phyloP scores from a whole-genome alignment of 2,113 vertebrate genomes.

The Chaetorhynchus papuensis region DNA sequence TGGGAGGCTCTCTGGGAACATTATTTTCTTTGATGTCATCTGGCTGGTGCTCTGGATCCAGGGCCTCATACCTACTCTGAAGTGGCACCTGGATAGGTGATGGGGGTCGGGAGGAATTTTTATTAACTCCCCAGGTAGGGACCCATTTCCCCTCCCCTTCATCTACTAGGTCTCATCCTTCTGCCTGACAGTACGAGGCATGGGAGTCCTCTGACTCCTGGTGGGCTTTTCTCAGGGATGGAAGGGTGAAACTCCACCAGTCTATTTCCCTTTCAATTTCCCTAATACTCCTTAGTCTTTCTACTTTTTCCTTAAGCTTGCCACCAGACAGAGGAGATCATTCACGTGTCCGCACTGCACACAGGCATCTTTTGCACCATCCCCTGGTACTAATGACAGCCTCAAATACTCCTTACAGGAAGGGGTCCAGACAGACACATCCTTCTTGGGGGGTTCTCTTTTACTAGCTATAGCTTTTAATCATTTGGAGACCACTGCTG shows the following conservation, averaged over 20 bases:
- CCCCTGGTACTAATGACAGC: background rate
- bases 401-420: background rate
- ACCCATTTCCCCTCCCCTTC: background rate
- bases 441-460: background rate
- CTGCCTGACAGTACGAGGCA: background rate
- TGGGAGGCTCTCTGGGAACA: background rate
- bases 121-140: background rate
- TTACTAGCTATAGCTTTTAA: background rate
- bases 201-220: background rate
- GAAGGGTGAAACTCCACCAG: background rate
- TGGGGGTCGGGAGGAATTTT: background rate
- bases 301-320: background rate
- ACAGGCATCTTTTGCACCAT: fast-evolving
- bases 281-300: background rate
- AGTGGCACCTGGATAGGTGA: background rate
- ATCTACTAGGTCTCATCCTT: background rate
- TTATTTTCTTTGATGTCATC: background rate
- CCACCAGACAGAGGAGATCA: background rate
- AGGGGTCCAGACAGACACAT: background rate
- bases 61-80: background rate
- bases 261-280: background rate
- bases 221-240: background rate
- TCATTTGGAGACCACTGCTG: background rate
- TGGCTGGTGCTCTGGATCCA: background rate
- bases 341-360: background rate